Percentiles rank a stretch among this genome's conserved stretches.
Conservation (phyloP, 2,888 invertebrate genomes). For the Trisateles emortualis region DNA sequence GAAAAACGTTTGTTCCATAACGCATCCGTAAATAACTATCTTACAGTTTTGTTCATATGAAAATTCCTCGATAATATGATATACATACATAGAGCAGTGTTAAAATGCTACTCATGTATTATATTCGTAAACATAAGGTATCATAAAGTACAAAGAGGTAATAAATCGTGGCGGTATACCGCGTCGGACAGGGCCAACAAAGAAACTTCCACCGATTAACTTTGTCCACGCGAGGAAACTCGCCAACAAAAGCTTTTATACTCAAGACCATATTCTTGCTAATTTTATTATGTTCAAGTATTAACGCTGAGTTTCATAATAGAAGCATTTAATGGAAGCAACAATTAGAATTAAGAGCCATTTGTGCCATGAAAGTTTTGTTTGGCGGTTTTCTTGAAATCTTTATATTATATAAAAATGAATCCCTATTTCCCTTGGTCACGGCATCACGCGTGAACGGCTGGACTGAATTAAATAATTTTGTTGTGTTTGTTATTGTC, state of each 20-base stretch:
- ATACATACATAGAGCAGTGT: background rate
- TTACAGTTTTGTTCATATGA: no score
- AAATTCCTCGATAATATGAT: background rate
- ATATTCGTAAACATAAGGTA: background rate
- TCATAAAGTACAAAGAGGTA: background rate
- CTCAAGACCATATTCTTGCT: conserved; percentile 11
- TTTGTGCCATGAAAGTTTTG: no score
- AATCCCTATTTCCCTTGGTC: no score
- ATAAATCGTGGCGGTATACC: conserved; percentile 9
- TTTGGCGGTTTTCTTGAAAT: no score
- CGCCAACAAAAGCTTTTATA: conserved; percentile 9
- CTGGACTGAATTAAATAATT: no score
- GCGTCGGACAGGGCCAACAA: conserved; percentile 7
- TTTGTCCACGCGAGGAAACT: conserved; percentile 12
- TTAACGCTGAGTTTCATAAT: conserved; percentile 6
- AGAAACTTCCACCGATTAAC: conserved; percentile 17
- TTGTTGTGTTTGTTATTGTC: no score
- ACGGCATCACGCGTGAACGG: no score
- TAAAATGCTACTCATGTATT: conserved; percentile 2
- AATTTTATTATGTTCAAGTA: conserved; percentile 12
- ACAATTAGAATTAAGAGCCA: no score
- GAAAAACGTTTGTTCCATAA: no score
- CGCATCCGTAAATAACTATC: no score
- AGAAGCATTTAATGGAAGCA: conserved; percentile 6
- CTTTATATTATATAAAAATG: no score